Evolutionary conservation across 2,888 invertebrate genomes (phyloP).

Genomic region (Cosmopolites sordidus): DNA sequence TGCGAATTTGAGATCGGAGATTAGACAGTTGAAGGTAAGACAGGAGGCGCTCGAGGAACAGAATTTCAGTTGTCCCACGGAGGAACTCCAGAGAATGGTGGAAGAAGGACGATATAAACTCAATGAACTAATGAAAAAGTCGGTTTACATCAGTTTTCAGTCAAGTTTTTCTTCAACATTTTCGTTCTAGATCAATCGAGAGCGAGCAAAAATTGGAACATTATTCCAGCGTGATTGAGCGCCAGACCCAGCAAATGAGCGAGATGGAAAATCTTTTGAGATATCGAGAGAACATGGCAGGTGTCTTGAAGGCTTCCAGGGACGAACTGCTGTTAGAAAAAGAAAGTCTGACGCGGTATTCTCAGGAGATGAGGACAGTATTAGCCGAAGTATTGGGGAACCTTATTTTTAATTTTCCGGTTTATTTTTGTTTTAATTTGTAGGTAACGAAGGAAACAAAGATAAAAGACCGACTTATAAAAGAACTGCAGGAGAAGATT

Average conservation of each 20-base stretch:
- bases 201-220: constrained; percentile 49
- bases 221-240: constrained; percentile 57
- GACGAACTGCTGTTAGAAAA: constrained; percentile 55
- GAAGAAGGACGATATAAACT: constrained; percentile 41
- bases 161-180: background rate
- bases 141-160: too few relatives aligned
- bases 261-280: constrained; percentile 61
- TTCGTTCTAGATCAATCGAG: constrained; percentile 32
- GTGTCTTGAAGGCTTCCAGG: constrained; percentile 53
- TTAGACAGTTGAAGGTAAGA: constrained; percentile 37
- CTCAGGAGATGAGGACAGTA: constrained; percentile 39
- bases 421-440: too few relatives aligned
- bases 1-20: constrained; percentile 14
- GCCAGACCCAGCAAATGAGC: constrained; percentile 57
- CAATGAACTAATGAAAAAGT: constrained; percentile 33
- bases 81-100: constrained; percentile 40
- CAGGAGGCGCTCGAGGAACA: constrained; percentile 36
- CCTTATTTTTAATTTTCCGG: too few relatives aligned
- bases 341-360: constrained; percentile 44
- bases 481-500: constrained; percentile 39
- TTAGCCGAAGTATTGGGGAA: constrained; percentile 37
- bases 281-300: constrained; percentile 59
- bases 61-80: constrained; percentile 34
- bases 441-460: constrained; percentile 32
- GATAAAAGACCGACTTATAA: constrained; percentile 36